phyloP scores from a whole-genome alignment of 2,888 invertebrate species.

The Drosophila mercatorum region DNA sequence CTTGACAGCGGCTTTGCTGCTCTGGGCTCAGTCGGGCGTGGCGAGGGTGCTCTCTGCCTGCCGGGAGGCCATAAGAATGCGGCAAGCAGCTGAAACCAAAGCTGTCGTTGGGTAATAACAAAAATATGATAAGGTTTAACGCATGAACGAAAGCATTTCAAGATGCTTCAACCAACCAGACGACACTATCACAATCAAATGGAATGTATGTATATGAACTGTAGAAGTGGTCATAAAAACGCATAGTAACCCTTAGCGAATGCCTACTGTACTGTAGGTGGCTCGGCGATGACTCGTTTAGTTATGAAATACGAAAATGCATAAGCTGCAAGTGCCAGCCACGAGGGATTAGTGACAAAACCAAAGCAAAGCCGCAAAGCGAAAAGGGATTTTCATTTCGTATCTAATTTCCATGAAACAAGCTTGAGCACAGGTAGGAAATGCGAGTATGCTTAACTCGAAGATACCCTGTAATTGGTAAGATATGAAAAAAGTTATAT shows the following conservation, averaged over 20 bases:
- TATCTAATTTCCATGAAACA: constrained; percentile 58
- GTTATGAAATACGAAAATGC: constrained; percentile 39
- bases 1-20: constrained; percentile 45
- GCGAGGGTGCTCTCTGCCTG: constrained; percentile 33
- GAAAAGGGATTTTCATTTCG: constrained; percentile 51
- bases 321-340: constrained; percentile 57
- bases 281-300: neutral
- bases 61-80: constrained; percentile 50
- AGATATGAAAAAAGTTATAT: too few relatives aligned
- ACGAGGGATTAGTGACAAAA: constrained; percentile 61
- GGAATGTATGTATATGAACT: neutral
- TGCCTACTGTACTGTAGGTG: constrained; percentile 10
- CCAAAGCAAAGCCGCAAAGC: constrained; percentile 62
- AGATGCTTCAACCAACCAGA: constrained; percentile 34
- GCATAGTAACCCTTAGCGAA: neutral
- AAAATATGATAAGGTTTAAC: constrained; percentile 61
- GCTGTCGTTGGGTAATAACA: constrained; percentile 43
- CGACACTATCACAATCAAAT: constrained; percentile 39
- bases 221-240: neutral
- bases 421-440: constrained; percentile 2
- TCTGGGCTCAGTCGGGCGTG: constrained; percentile 47
- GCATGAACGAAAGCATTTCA: constrained; percentile 40
- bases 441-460: neutral
- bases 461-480: neutral
- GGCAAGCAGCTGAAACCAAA: constrained; percentile 45